phyloP scores from a whole-genome alignment of 2,888 invertebrate species.

The Leptinotarsa rubiginosa region DNA sequence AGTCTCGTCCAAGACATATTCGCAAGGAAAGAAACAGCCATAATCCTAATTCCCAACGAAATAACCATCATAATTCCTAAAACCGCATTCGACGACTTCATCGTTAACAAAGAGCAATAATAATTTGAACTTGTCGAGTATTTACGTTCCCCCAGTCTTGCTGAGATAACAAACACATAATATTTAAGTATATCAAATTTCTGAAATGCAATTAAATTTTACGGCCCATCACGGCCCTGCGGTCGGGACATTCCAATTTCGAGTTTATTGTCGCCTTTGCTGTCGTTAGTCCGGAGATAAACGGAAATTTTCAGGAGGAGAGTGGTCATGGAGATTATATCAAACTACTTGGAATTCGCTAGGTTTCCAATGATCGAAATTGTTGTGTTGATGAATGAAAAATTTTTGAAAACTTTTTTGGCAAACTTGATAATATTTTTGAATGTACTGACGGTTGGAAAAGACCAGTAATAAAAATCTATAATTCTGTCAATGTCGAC shows the following conservation, averaged over 20 bases:
- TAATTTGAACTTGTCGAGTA: constrained; percentile 26
- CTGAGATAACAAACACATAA: constrained; percentile 30
- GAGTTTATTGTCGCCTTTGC: constrained; percentile 13
- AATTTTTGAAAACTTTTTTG: too few species aligned
- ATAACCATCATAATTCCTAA: constrained; percentile 5
- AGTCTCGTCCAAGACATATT: background rate
- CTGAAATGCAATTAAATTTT: constrained; percentile 35
- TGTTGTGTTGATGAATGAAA: background rate
- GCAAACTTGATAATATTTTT: too few species aligned
- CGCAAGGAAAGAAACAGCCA: background rate
- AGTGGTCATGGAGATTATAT: background rate
- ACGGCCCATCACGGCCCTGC: constrained; percentile 19
- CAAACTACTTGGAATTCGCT: background rate
- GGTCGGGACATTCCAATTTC: constrained; percentile 16
- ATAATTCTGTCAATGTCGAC: too few species aligned
- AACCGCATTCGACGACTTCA: constrained; percentile 6
- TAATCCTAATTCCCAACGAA: constrained; percentile 9
- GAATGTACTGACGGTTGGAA: too few species aligned
- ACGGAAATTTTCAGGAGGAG: background rate
- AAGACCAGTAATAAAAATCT: too few species aligned
- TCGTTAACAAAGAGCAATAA: constrained; percentile 23
- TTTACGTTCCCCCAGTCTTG: constrained; percentile 28
- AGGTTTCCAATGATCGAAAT: background rate
- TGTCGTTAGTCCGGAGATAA: background rate
- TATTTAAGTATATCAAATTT: constrained; percentile 38